These are phyloP conservation scores for Triplophysa bombifrons DNA, from an alignment of 2,797 vertebrate species.

Conservation along the genomic window DNA sequence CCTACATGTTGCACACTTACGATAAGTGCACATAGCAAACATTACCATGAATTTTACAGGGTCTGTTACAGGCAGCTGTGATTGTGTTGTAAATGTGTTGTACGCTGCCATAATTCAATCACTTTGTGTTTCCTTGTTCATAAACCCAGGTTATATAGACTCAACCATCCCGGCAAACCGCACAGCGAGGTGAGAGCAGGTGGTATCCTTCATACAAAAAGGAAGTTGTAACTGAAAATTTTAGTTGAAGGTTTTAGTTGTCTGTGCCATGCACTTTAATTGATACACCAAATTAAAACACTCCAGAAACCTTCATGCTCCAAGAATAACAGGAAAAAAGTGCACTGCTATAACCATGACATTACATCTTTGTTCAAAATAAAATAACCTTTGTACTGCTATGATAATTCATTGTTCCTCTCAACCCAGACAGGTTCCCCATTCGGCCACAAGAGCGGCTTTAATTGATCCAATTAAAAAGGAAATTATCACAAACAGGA, in stretches of 20 bases:
- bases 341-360: constrained; percentile 49
- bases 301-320: constrained; percentile 57
- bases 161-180: background rate
- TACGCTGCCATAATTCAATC: background rate
- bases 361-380: constrained; percentile 35
- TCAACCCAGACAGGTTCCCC: constrained; percentile 25
- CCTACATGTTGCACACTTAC: background rate
- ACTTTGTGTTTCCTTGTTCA: constrained; percentile 1
- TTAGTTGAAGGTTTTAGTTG: background rate
- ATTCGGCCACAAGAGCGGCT: background rate
- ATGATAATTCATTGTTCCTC: background rate
- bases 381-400: background rate
- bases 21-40: background rate
- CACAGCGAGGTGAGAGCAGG: background rate
- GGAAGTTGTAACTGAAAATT: constrained; percentile 33
- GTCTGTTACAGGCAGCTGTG: background rate
- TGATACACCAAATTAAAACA: constrained; percentile 4
- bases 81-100: background rate
- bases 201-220: constrained; percentile 7
- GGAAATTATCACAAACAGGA: background rate
- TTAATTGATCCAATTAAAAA: background rate
- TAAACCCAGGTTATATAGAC: constrained; percentile 26
- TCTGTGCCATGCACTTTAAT: background rate
- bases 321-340: constrained; percentile 35
- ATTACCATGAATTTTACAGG: background rate